Percentiles rank a stretch among this genome's conserved stretches.
These are phyloP conservation scores for Delia radicum DNA, from an alignment of 1,140 invertebrate species.

Conservation along the genomic window DNA sequence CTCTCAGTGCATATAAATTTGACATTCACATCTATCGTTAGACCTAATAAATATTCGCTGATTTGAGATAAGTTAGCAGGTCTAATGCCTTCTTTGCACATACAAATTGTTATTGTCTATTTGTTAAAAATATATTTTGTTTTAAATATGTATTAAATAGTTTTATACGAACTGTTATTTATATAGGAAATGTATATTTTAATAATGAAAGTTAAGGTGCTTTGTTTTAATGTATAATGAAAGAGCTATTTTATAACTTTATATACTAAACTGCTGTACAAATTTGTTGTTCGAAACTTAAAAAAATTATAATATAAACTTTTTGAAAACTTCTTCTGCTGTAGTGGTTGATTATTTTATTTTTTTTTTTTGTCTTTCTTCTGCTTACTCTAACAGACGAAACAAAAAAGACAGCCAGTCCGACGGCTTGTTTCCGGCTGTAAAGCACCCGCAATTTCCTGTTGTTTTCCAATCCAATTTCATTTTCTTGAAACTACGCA, in stretches of 20 bases:
- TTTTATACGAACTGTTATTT: too few relatives aligned
- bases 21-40: too few relatives aligned
- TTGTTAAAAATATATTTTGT: too few relatives aligned
- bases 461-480: conserved; percentile 25
- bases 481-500: background rate
- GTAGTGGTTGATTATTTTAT: background rate
- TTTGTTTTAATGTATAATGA: background rate
- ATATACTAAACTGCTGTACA: background rate
- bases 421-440: conserved; percentile 31
- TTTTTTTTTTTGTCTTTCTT: background rate
- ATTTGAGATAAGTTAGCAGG: too few relatives aligned
- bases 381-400: background rate
- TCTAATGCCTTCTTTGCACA: too few relatives aligned
- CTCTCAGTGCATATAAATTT: too few relatives aligned
- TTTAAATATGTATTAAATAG: too few relatives aligned
- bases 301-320: background rate
- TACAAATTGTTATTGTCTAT: too few relatives aligned
- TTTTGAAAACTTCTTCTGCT: background rate
- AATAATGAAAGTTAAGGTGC: too few relatives aligned
- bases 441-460: conserved; percentile 32
- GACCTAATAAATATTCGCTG: too few relatives aligned
- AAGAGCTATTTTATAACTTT: background rate
- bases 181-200: too few relatives aligned
- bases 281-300: background rate
- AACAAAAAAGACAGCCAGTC: conserved; percentile 28